A percentile compares a stretch with the other conserved stretches of the same genome.
These are phyloP conservation scores for Akabosia matsudoensis DNA, from an alignment of 1,140 invertebrate species.

Conservation along the genomic window DNA sequence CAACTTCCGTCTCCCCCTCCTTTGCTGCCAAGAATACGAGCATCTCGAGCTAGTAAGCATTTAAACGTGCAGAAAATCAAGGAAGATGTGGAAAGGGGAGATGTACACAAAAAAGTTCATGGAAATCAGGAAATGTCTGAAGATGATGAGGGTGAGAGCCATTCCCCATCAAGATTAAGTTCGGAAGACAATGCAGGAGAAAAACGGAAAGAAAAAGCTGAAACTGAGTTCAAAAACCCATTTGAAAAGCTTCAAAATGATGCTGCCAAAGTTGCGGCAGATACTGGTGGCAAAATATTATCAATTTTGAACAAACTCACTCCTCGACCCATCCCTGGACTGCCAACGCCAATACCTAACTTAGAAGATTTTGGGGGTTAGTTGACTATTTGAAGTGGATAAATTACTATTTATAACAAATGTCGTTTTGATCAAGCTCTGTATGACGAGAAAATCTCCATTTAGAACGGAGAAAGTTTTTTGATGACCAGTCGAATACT, in stretches of 20 bases:
- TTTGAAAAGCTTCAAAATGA: not conserved
- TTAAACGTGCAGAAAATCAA: not conserved
- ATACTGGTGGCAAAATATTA: not conserved
- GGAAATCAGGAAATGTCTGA: not conserved
- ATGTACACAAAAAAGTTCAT: too few relatives aligned
- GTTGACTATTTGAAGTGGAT: not conserved
- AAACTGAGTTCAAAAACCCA: not conserved
- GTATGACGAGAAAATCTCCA: too few relatives aligned
- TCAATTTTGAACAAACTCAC: not conserved
- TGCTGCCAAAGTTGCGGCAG: not conserved
- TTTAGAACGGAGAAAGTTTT: too few relatives aligned
- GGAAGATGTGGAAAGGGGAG: too few relatives aligned
- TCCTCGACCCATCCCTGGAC: not conserved
- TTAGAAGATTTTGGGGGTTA: slow-evolving; percentile 12
- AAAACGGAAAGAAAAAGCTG: not conserved
- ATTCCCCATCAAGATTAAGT: not conserved
- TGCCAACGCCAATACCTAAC: not conserved
- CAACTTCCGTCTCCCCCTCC: too few relatives aligned
- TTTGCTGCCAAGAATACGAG: not conserved
- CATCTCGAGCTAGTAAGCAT: not conserved
- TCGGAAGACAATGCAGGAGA: not conserved
- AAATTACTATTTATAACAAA: too few relatives aligned
- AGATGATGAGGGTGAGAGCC: not conserved
- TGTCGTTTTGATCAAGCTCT: too few relatives aligned
- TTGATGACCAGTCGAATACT: too few relatives aligned